These are phyloP conservation scores for Falco columbarius DNA, from an alignment of 2,797 vertebrate genomes.

Conservation along the genomic window DNA sequence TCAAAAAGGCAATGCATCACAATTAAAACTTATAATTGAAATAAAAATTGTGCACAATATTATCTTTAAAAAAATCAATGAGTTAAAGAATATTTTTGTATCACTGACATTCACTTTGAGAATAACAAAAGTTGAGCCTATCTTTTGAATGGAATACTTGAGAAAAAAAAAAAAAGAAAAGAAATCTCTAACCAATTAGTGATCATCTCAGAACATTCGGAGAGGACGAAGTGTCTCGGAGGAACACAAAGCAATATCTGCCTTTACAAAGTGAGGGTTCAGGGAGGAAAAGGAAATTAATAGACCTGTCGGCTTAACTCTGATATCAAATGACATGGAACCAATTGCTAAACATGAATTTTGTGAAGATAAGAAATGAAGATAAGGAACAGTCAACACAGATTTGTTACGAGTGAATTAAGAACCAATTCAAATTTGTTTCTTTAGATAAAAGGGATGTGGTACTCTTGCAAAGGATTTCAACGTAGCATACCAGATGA, in stretches of 20 bases:
- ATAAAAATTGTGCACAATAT: not conserved
- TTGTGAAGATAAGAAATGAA: not conserved
- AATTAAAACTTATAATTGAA: not conserved
- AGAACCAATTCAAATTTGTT: not conserved
- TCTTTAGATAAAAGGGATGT: not conserved
- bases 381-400: not conserved
- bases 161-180: not conserved
- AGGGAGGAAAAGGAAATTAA: constrained; percentile 7
- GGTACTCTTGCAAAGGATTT: not conserved
- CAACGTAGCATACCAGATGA: not conserved
- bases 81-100: not conserved
- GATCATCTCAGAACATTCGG: not conserved
- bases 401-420: not conserved
- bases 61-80: not conserved
- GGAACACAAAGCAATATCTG: not conserved
- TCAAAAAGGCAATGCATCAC: not conserved
- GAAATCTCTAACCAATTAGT: not conserved
- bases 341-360: not conserved
- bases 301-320: constrained; percentile 20
- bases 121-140: not conserved
- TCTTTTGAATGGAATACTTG: not conserved
- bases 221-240: not conserved
- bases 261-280: not conserved
- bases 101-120: not conserved
- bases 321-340: not conserved